A percentile compares a stretch with the other conserved stretches of the same genome.
Evolutionary conservation across 2,797 vertebrate species (phyloP).

Genomic region (Gouania willdenowi): DNA sequence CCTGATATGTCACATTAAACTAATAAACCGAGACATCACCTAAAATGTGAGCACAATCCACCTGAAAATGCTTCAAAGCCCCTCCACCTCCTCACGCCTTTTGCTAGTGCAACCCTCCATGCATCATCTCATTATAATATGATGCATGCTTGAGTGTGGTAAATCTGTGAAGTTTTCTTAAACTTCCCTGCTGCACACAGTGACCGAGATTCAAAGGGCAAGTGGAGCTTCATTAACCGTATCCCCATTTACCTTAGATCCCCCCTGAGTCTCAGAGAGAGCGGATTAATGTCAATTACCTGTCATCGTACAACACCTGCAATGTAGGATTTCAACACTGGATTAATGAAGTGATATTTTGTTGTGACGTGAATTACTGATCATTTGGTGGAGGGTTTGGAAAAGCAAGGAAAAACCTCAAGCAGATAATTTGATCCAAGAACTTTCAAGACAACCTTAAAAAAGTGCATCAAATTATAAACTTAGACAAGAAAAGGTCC

Average conservation of each 20-base stretch:
- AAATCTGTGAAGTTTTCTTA: slow-evolving; percentile 47
- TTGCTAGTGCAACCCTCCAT: rapidly evolving
- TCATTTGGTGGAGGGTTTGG: no score
- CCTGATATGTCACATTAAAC: slow-evolving; percentile 10
- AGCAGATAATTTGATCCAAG: no score
- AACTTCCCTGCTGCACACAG: slow-evolving; percentile 59
- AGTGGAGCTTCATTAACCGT: slow-evolving; percentile 73
- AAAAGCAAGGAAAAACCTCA: no score
- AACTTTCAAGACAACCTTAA: no score
- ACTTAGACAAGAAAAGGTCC: no score
- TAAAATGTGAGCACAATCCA: slow-evolving; percentile 9
- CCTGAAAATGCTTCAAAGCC: background rate
- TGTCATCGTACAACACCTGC: slow-evolving; percentile 62
- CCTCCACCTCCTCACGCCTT: no score
- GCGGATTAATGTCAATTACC: slow-evolving; percentile 72
- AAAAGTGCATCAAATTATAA: no score
- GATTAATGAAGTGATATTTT: no score
- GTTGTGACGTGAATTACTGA: no score
- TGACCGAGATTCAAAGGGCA: slow-evolving; percentile 67
- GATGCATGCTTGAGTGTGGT: slow-evolving; percentile 15
- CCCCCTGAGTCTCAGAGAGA: slow-evolving; percentile 59
- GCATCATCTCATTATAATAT: background rate
- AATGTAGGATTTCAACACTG: slow-evolving; percentile 28
- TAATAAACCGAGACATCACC: slow-evolving; percentile 38
- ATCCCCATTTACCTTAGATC: slow-evolving; percentile 61